These are phyloP conservation scores for Apus apus DNA, from an alignment of 2,113 vertebrate species.

Conservation along the genomic window DNA sequence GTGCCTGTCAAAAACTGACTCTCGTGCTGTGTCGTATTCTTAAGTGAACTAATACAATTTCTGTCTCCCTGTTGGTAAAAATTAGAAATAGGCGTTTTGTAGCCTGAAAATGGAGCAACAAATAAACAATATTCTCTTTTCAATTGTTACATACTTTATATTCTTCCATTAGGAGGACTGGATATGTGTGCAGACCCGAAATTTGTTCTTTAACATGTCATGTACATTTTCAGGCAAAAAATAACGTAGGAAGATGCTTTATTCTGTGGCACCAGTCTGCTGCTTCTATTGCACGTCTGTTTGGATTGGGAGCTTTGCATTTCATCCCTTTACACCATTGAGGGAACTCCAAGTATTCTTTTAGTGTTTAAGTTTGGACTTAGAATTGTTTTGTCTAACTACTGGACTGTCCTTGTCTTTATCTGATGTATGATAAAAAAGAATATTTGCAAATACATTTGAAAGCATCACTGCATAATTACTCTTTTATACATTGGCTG, in stretches of 20 bases:
- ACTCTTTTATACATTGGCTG: neutral
- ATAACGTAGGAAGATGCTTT: neutral
- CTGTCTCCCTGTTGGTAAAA: neutral
- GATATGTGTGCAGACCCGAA: neutral
- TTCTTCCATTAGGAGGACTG: neutral
- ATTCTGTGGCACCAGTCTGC: neutral
- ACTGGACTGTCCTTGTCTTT: neutral
- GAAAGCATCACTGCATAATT: neutral
- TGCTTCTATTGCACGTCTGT: fast-evolving
- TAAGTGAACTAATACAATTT: neutral
- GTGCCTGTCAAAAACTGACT: neutral
- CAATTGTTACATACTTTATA: neutral
- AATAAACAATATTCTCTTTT: neutral
- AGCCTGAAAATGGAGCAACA: neutral
- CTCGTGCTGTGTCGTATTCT: neutral
- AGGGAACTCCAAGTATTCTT: neutral
- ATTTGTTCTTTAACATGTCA: neutral
- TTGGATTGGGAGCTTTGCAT: neutral
- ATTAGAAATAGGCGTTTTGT: neutral
- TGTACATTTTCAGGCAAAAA: neutral
- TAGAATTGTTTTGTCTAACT: neutral
- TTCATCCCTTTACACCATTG: fast-evolving
- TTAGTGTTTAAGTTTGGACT: neutral
- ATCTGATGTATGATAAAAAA: neutral
- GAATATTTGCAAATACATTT: neutral